Conservation (phyloP, 2,797 vertebrate species). For the Champsocephalus esox region DNA sequence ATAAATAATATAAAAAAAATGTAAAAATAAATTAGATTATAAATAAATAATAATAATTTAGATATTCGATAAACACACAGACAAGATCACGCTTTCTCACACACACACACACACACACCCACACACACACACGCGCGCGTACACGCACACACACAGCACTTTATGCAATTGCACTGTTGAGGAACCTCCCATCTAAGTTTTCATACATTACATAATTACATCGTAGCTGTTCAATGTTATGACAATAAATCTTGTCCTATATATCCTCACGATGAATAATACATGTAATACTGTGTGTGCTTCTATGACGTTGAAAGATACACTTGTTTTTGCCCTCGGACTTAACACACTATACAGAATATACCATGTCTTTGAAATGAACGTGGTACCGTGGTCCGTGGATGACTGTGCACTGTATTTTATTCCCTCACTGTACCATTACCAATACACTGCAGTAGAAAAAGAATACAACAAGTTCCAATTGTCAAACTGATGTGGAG, state of each 20-base stretch:
- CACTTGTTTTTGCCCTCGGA: slow-evolving; percentile 38
- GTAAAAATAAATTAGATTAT: no score
- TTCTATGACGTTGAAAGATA: slow-evolving; percentile 32
- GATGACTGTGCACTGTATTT: slow-evolving; percentile 16
- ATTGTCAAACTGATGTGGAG: slow-evolving; percentile 9
- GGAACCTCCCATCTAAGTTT: no score
- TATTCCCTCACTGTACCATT: slow-evolving; percentile 8
- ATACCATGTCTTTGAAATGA: slow-evolving; percentile 32
- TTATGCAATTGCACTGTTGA: slow-evolving; percentile 6
- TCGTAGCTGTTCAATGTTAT: no score
- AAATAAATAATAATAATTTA: no score
- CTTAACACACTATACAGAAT: slow-evolving; percentile 32
- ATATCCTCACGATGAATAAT: slow-evolving; percentile 72
- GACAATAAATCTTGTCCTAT: no score
- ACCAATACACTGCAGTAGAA: neutral
- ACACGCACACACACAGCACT: slow-evolving; percentile 5
- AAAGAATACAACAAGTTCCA: slow-evolving; percentile 1
- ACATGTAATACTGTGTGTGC: slow-evolving; percentile 60
- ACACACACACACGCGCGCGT: no score
- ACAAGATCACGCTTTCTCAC: slow-evolving; percentile 12
- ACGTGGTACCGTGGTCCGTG: slow-evolving; percentile 5
- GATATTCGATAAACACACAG: slow-evolving; percentile 31
- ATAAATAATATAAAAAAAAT: no score
- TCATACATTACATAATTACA: no score
- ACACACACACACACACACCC: no score